phyloP scores from a whole-genome alignment of 2,113 vertebrate species.

The Peromyscus polionotus region DNA sequence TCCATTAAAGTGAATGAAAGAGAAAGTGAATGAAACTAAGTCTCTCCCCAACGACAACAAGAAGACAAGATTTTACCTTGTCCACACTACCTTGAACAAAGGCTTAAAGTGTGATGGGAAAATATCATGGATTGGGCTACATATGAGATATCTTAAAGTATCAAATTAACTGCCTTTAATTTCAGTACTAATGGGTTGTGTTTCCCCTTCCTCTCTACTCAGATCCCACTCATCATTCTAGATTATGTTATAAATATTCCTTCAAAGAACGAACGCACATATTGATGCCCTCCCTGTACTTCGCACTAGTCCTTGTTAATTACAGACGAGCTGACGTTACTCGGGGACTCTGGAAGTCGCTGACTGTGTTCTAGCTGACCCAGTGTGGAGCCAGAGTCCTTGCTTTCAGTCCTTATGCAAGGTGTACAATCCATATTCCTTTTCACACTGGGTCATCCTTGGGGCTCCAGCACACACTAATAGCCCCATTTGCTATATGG shows the following conservation, averaged over 20 bases:
- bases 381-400: background rate
- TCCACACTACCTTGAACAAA: background rate
- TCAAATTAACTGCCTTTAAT: background rate
- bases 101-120: background rate
- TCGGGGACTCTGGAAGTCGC: background rate
- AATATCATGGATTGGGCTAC: background rate
- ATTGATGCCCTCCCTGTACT: background rate
- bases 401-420: background rate
- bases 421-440: background rate
- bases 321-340: background rate
- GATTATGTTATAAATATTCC: background rate
- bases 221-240: background rate
- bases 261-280: background rate
- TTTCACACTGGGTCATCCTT: background rate
- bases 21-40: slow-evolving; percentile 17
- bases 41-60: background rate
- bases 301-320: background rate
- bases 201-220: background rate
- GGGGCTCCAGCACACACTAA: background rate
- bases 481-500: background rate
- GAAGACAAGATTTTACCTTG: background rate
- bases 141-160: background rate
- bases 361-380: background rate
- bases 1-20: background rate
- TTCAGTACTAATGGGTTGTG: background rate